Evolutionary conservation across 2,888 invertebrate species (phyloP).

Genomic region (Ernsta delagoae): DNA sequence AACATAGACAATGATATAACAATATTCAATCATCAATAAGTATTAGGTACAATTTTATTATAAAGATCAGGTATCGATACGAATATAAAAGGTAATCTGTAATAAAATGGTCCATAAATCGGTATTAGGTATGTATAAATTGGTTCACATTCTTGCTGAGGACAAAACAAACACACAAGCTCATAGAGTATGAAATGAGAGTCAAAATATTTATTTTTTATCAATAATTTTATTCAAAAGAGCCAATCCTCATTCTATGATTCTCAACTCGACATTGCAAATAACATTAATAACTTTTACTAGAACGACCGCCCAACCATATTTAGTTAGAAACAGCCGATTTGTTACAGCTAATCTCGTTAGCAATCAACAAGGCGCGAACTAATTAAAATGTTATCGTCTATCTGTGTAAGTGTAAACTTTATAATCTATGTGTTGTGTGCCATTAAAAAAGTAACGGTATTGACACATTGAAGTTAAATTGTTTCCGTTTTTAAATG

Average conservation of each 20-base stretch:
- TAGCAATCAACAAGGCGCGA: conserved; percentile 26
- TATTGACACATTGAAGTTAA: not conserved
- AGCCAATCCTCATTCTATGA: conserved; percentile 11
- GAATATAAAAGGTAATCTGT: no score
- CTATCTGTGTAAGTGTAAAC: conserved; percentile 6
- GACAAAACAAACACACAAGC: no score
- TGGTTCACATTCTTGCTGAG: no score
- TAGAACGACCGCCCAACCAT: conserved; percentile 28
- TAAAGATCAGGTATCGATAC: no score
- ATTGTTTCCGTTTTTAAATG: not conserved
- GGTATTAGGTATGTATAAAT: no score
- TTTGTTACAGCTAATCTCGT: conserved; percentile 23
- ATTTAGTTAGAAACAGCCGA: conserved; percentile 18
- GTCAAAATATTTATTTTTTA: no score
- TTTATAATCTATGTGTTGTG: not conserved
- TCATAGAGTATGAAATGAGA: no score
- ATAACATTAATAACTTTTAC: conserved; percentile 25
- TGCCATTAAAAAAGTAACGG: conserved; percentile 1
- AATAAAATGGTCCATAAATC: no score
- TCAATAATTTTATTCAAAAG: no score
- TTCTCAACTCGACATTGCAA: conserved; percentile 1
- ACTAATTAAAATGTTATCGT: conserved; percentile 32
- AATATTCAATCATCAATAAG: no score
- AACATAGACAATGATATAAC: no score
- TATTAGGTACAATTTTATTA: no score